A percentile compares a stretch with the other conserved stretches of the same genome.
Evolutionary conservation across 1,140 invertebrate genomes (phyloP).

Genomic region (Kradibia gibbosae): DNA sequence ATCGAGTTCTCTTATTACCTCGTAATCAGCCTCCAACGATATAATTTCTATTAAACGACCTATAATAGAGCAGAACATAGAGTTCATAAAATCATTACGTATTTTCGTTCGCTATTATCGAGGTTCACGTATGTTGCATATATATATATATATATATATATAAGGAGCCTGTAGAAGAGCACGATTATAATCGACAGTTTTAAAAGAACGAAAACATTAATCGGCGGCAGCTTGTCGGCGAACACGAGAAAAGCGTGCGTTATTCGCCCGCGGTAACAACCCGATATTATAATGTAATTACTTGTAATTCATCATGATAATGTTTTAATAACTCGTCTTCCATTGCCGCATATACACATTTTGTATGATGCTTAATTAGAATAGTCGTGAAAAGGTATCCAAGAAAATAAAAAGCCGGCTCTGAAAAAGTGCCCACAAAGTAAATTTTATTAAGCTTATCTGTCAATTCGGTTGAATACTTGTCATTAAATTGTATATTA

Average conservation of each 20-base stretch:
- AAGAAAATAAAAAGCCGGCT: neutral
- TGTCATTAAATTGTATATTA: neutral
- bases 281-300: constrained; percentile 46
- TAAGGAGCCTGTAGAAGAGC: neutral
- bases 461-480: neutral
- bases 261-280: neutral
- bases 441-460: constrained; percentile 7
- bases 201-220: constrained; percentile 41
- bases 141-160: neutral
- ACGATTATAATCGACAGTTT: constrained; percentile 22
- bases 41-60: constrained; percentile 31
- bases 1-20: neutral
- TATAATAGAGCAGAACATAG: neutral
- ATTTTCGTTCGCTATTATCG: constrained; percentile 29
- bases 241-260: neutral
- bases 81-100: neutral
- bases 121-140: neutral
- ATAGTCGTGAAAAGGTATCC: neutral
- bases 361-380: neutral
- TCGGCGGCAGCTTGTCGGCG: neutral
- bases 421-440: constrained; percentile 3
- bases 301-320: constrained; percentile 40
- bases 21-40: neutral
- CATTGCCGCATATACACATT: neutral
- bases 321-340: constrained; percentile 44